Base-by-base conservation (phyloP, 2,888 invertebrate species). In the Troides aeacus region DNA sequence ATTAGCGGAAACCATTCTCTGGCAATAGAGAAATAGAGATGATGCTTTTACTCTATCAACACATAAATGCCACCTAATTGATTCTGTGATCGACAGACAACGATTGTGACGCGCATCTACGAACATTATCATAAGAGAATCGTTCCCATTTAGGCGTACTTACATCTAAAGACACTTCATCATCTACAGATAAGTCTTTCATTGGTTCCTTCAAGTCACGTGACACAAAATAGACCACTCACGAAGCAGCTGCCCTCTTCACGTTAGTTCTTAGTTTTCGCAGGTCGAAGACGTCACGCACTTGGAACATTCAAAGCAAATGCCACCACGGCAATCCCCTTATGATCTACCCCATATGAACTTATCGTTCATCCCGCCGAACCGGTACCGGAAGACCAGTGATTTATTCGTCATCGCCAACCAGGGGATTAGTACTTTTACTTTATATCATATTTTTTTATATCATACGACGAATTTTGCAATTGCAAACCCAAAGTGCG, bases 291-390 rank as follows among this genome's bases (percentile, higher is more conserved):
- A n/a, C n/a, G n/a, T n/a, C 53, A 53, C 53, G 18, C 53, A 53
- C 53, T 12, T 7, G 24, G 50, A 21, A 15, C 39, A 60, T 64
- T 24, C 65, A 46, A 17, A 65, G 42, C 65, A 65, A 68, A 75
- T 73, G 75, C 75, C 72, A 72, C 74, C 74, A 74, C 73, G 73
- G 72, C 72, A 73, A 74, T 64, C 56, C 15, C 46, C 53, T 67
- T 62, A 59, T 50, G 65, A 71, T 73, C 73, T 75, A 76, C 72
- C 75, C 72, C 72, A 60, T 67, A 66, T 60, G 67, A 63, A 62
- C 62, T 64, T 18, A 64, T 65, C 1, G 62, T 66, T 59, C 70
- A 59, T 61, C 53, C 50, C 53, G 68, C 68, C 68, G 64, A 66
- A 46, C 59, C 64, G 23, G n/a, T 58, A 59, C 24, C 65, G 70